Conservation (phyloP, 2,888 invertebrate species). For the Yponomeuta plumbellus region DNA sequence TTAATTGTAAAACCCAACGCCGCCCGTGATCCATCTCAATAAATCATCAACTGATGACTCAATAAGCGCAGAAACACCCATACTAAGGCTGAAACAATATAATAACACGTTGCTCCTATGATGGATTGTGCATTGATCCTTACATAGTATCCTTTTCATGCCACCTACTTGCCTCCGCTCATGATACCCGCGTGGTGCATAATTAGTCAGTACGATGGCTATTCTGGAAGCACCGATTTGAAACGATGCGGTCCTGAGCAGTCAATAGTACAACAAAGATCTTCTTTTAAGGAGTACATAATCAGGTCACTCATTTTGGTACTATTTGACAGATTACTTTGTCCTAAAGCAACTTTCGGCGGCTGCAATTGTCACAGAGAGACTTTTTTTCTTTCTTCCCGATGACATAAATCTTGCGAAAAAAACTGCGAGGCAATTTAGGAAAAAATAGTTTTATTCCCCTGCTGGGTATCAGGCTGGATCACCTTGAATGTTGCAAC, state of each 20-base stretch:
- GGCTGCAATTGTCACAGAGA: no score
- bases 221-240: not conserved
- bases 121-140: conserved; percentile 30
- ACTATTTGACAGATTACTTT: no score
- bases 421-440: no score
- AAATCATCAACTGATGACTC: not conserved
- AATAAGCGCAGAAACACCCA: conserved; percentile 4
- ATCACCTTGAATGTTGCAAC: no score
- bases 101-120: conserved; percentile 18
- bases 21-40: not conserved
- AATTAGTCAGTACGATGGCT: not conserved
- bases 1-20: not conserved
- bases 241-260: not conserved
- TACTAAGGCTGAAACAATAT: not conserved
- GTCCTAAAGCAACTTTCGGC: no score
- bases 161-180: conserved; percentile 26
- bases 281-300: no score
- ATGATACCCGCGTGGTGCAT: not conserved
- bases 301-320: no score
- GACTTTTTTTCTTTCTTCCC: no score
- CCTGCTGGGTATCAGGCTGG: no score
- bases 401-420: no score
- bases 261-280: not conserved
- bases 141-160: conserved; percentile 18
- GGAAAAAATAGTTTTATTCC: no score